Base-by-base conservation (phyloP, 2,797 vertebrate genomes). In the Chrosomus eos region DNA sequence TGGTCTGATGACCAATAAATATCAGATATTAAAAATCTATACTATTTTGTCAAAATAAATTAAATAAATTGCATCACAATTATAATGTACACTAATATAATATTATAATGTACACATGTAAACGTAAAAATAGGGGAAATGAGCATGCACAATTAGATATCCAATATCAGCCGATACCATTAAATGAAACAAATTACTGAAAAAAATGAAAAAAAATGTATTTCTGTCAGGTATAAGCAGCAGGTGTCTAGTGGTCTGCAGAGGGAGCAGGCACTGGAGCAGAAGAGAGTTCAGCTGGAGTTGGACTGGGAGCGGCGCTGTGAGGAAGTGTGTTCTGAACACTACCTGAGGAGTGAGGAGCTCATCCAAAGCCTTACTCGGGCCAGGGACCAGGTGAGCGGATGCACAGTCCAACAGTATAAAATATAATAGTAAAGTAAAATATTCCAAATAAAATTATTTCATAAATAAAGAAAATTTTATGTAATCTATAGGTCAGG, bases 241-340 rank as follows among this genome's bases (percentile, higher is more conserved):
- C 95, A 96, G 83, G 84, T 96, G 80, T 89, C 89, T 40, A 87
- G 87, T 66, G 93, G 95, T 0, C 79, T 94, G 64, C 92, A 94
- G 75, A 90, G 68, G 85, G 96, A 97, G 85, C 88, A 83, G 82
- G 87, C 85, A 74, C 92, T 97, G 66, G 94, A 97, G 84, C 94
- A 94, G 33, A 92, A 86, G 6, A 91, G 92, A 84, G 92, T 94
- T 13, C 96, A 97, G 91, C 51, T 91, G 64, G 94, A 95, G 88
- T 85, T 96, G 81, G 95, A 96, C 88, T 97, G 96, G 95, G 95
- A 96, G 90, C 92, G 84, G 19, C 92, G 92, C 78, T 95, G 91
- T 76, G 95, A 97, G 45, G 86, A 93, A 7, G 36, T 90, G 0
- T 95, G 94, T 91, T 91, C 91, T 19, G 89, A 93, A 18, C 90